phyloP scores from a whole-genome alignment of 2,888 invertebrate genomes.

The Gymnoscelis rufifasciata region DNA sequence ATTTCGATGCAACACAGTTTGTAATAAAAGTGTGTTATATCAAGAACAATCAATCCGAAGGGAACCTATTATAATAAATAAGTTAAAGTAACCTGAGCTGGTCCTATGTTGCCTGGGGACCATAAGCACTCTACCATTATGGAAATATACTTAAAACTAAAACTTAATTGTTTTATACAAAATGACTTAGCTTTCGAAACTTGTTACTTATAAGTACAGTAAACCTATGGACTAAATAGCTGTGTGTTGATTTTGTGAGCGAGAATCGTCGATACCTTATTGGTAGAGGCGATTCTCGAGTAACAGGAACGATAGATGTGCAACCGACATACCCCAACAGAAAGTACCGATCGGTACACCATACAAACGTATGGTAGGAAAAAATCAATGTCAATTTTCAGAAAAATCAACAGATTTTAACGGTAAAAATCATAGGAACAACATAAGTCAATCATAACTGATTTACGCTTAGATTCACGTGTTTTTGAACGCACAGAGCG shows the following conservation, averaged over 20 bases:
- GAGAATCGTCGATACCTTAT: constrained; percentile 37
- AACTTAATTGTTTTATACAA: constrained; percentile 77
- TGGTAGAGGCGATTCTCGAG: constrained; percentile 40
- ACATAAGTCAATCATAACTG: constrained; percentile 76
- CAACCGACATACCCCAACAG: constrained; percentile 49
- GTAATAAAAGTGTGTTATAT: constrained; percentile 32
- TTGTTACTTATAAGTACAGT: constrained; percentile 78
- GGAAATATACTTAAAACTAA: constrained; percentile 74
- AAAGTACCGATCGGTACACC: constrained; percentile 30
- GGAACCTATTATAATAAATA: constrained; percentile 66
- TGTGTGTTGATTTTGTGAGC: constrained; percentile 59
- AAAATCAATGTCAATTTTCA: constrained; percentile 76
- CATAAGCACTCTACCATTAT: constrained; percentile 67
- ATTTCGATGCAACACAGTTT: constrained; percentile 40
- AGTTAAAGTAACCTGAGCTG: constrained; percentile 64
- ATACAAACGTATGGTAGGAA: constrained; percentile 30
- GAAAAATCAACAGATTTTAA: constrained; percentile 75
- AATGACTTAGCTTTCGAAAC: constrained; percentile 80
- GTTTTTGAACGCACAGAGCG: constrained; percentile 74
- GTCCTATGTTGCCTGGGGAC: constrained; percentile 71
- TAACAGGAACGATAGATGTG: constrained; percentile 55
- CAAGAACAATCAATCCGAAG: constrained; percentile 36
- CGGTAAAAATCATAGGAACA: constrained; percentile 74
- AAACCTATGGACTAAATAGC: constrained; percentile 71
- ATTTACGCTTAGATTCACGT: constrained; percentile 67